Evolutionary conservation across 2,888 invertebrate species (phyloP).

Genomic region (Ypsolopha sequella): DNA sequence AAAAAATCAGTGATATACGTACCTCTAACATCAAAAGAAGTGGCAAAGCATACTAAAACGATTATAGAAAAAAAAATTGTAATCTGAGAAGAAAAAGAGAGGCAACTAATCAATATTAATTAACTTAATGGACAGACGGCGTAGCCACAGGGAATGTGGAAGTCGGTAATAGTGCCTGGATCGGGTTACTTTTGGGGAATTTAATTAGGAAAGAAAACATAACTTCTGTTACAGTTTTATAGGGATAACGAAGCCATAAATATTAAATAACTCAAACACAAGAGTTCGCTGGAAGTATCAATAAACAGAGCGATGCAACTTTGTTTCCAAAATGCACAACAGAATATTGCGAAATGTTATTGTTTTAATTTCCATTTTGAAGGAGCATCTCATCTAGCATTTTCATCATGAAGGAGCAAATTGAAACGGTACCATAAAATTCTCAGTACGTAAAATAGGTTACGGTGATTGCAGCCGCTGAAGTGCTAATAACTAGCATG

Average conservation of each 20-base stretch:
- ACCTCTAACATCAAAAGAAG: neutral
- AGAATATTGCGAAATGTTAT: neutral
- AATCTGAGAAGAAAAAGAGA: neutral
- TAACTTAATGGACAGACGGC: conserved; percentile 10
- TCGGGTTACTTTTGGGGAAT: conserved; percentile 6
- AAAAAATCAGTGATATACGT: neutral
- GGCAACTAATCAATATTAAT: conserved; percentile 14
- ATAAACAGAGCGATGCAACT: neutral
- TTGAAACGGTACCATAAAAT: conserved; percentile 16
- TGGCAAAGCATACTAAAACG: neutral
- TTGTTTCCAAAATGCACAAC: neutral
- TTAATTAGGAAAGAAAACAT: neutral
- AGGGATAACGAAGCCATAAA: too few relatives aligned
- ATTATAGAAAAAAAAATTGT: neutral
- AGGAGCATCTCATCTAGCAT: neutral
- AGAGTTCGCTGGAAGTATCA: too few relatives aligned
- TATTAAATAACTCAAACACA: too few relatives aligned
- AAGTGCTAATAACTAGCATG: conserved; percentile 5
- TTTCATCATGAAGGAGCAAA: neutral
- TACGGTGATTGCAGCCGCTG: conserved; percentile 16
- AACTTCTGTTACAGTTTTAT: too few relatives aligned
- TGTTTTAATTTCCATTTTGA: conserved; percentile 1
- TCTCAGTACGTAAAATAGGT: conserved; percentile 47
- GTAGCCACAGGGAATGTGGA: neutral
- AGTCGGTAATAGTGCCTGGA: conserved; percentile 3